Evolutionary conservation across 1,140 invertebrate species (phyloP).

Genomic region (Orchesella cincta): DNA sequence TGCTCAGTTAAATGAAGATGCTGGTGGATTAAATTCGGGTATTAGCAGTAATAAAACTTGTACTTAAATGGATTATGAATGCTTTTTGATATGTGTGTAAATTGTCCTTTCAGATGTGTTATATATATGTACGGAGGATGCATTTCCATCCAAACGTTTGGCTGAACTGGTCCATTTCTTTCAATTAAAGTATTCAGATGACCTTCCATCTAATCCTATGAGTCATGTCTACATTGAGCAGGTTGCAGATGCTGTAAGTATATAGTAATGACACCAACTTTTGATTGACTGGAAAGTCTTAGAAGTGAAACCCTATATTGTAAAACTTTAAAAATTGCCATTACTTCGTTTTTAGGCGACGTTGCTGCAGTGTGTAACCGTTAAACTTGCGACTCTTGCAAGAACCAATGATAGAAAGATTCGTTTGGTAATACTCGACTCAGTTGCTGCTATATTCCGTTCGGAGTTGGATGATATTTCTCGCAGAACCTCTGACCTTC

Average conservation of each 20-base stretch:
- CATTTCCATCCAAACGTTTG: slow-evolving; percentile 71
- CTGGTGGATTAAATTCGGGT: slow-evolving; percentile 61
- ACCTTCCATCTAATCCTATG: slow-evolving; percentile 54
- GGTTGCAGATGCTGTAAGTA: slow-evolving; percentile 62
- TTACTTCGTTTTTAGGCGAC: slow-evolving; percentile 58
- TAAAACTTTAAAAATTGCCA: slow-evolving; percentile 29
- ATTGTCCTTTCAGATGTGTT: slow-evolving; percentile 62
- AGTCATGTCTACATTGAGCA: slow-evolving; percentile 66
- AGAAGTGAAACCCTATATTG: too few relatives aligned
- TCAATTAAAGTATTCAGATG: slow-evolving; percentile 48
- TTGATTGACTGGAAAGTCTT: slow-evolving; percentile 17
- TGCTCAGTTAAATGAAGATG: slow-evolving; percentile 60
- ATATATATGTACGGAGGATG: slow-evolving; percentile 75
- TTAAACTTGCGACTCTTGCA: slow-evolving; percentile 58
- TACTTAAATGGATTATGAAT: background rate
- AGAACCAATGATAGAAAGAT: slow-evolving; percentile 58
- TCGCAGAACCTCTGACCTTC: slow-evolving; percentile 63
- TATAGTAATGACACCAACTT: background rate
- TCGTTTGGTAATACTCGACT: slow-evolving; percentile 72
- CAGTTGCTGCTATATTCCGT: slow-evolving; percentile 72
- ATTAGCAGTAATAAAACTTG: slow-evolving; percentile 22
- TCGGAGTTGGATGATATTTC: slow-evolving; percentile 62
- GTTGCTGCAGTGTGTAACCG: slow-evolving; percentile 62
- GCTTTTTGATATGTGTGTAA: background rate
- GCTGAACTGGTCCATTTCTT: slow-evolving; percentile 57